Base-by-base conservation (phyloP, 2,888 invertebrate genomes). In the Zhengitettix transpicula region DNA sequence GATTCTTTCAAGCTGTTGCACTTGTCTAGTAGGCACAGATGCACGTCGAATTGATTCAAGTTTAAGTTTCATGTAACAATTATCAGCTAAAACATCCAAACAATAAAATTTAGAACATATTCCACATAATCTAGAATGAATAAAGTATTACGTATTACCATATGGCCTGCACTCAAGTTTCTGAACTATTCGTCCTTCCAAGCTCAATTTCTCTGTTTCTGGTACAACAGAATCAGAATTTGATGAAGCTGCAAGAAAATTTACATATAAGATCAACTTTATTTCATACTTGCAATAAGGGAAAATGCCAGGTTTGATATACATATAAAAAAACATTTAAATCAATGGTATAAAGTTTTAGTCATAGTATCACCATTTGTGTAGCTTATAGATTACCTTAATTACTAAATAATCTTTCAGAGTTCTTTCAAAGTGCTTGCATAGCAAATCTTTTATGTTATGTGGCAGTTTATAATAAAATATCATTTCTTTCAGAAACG, bases 111-210 rank as follows among this genome's bases (percentile, higher is more conserved):
- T 40, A 16, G 15, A 59, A 47, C n/a, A 28, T 40, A 40, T 44
- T 16, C 1, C 41, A 47, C 40, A 55, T 47, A 57, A n/a, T 47
- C 47, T n/a, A 5, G 47, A 47, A 3, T 47, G 15, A 47, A n/a
- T 15, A n/a, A n/a, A 28, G 51, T 40, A 57, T 47, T 11, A 40
- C 16, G 15, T 17, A 40, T 58, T 65, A 67, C 71, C 89, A 70
- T 87, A 85, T 1, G 95, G 95, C 55, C 89, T 81, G 71, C 96
- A 97, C 75, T 98, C 97, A 42, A 96, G 77, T 71, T 94, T 90
- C 71, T 96, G 95, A n/a, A 93, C 92, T 68, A 97, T 95, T 70
- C 89, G 84, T 0, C 97, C 97, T 74, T 95, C 94, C 82, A 97
- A 85, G 63, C 81, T 84, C 8, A 95, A 76, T 70, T 91, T 91